These are phyloP conservation scores for Drosophila recens DNA, from an alignment of 2,888 invertebrate species.

Conservation along the genomic window DNA sequence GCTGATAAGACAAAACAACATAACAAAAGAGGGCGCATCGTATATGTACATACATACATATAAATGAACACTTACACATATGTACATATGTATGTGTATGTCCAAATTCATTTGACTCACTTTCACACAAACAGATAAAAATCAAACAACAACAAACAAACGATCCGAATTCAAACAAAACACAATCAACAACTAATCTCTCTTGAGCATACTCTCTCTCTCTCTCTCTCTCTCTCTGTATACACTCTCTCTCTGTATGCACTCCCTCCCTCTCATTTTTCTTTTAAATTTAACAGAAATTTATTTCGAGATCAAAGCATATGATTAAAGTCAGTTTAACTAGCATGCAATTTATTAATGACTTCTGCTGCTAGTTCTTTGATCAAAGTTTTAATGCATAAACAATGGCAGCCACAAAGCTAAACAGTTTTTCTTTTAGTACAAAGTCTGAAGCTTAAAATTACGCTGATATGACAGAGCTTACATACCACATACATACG, in stretches of 20 bases:
- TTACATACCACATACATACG: not conserved
- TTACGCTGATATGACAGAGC: constrained; percentile 20
- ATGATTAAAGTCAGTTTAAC: constrained; percentile 24
- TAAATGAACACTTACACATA: not conserved
- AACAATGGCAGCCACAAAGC: not conserved
- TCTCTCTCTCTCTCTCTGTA: not conserved
- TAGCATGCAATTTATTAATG: constrained; percentile 15
- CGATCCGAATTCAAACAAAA: constrained; percentile 44
- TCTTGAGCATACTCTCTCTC: not conserved
- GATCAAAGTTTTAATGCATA: constrained; percentile 16
- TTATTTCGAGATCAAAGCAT: constrained; percentile 46
- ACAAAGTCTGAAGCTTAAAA: constrained; percentile 7
- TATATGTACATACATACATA: not conserved
- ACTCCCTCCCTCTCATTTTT: not conserved
- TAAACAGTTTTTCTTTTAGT: constrained; percentile 20
- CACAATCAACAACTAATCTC: constrained; percentile 25
- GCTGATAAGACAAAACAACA: constrained; percentile 49
- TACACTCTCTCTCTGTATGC: not conserved
- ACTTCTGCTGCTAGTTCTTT: constrained; percentile 18
- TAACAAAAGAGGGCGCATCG: constrained; percentile 27
- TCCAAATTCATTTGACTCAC: constrained; percentile 67
- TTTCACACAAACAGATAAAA: constrained; percentile 74
- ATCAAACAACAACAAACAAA: constrained; percentile 58
- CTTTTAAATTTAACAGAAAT: constrained; percentile 9
- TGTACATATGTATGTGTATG: constrained; percentile 1